Conservation (phyloP, 30 jellyfish, hydroid and myxozoan genomes). For the Cassiopea andromeda region DNA sequence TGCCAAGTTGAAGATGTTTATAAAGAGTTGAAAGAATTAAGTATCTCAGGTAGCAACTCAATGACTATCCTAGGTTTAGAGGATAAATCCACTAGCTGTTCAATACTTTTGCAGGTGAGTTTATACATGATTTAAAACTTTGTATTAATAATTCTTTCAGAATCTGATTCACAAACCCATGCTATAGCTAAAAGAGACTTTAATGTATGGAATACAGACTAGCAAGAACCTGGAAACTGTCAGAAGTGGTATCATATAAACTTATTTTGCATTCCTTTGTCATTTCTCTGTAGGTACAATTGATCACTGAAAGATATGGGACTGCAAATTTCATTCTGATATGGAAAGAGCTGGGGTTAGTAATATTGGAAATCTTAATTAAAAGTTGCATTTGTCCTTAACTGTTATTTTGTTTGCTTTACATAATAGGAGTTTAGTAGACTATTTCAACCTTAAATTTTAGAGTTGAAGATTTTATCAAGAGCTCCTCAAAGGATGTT, state of each 20-base stretch:
- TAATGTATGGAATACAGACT: too few species aligned
- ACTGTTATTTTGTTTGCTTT: too few species aligned
- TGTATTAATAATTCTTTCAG: too few species aligned
- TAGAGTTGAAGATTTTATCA: constrained; percentile 13
- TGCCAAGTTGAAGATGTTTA: background rate
- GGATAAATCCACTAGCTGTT: background rate
- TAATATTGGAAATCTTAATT: background rate
- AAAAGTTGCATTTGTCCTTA: background rate
- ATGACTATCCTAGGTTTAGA: background rate
- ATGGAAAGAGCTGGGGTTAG: constrained; percentile 32
- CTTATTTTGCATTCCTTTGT: background rate
- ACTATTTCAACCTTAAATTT: background rate
- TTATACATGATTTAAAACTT: too few species aligned
- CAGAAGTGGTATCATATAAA: too few species aligned
- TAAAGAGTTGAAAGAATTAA: background rate
- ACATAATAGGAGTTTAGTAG: too few species aligned
- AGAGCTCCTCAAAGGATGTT: background rate
- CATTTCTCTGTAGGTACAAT: constrained; percentile 1
- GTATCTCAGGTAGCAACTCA: background rate
- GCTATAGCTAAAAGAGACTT: too few species aligned
- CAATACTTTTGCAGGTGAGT: background rate
- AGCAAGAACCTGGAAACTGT: too few species aligned
- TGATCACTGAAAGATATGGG: constrained; percentile 2
- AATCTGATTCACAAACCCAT: too few species aligned
- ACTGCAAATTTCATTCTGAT: background rate